A percentile compares a stretch with the other conserved stretches of the same genome.
Evolutionary conservation across 1,140 invertebrate species (phyloP).

Genomic region (Mactra quadrangularis): DNA sequence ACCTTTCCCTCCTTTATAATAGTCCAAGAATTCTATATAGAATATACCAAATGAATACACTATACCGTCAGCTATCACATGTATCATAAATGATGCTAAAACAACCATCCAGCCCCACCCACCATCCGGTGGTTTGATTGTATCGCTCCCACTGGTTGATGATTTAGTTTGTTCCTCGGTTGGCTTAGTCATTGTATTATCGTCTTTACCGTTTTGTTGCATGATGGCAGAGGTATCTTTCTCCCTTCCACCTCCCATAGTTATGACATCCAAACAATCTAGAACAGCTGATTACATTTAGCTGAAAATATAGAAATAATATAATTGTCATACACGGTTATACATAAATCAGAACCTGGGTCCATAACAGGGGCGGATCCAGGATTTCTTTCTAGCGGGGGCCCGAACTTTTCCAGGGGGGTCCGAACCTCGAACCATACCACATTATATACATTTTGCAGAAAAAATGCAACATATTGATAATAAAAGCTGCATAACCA

Average conservation of each 20-base stretch:
- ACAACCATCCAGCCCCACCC: slow-evolving; percentile 97
- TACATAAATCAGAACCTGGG: too few relatives aligned
- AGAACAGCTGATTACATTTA: too few relatives aligned
- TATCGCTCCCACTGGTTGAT: not conserved
- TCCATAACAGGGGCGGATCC: too few relatives aligned
- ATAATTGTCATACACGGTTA: too few relatives aligned
- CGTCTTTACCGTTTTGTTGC: slow-evolving; percentile 11
- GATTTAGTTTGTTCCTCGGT: slow-evolving; percentile 8
- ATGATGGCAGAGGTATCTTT: slow-evolving; percentile 4
- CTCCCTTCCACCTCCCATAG: slow-evolving; percentile 48
- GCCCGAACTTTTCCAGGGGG: too few relatives aligned
- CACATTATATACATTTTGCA: too few relatives aligned
- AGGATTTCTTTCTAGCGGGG: too few relatives aligned
- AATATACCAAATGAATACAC: slow-evolving; percentile 84
- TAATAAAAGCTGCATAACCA: too few relatives aligned
- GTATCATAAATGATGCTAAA: slow-evolving; percentile 98
- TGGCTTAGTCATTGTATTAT: not conserved
- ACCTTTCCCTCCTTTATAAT: slow-evolving; percentile 94
- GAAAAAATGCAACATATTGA: too few relatives aligned
- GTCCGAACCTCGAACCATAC: too few relatives aligned
- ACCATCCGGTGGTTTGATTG: slow-evolving; percentile 70
- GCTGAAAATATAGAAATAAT: too few relatives aligned
- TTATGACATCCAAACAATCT: too few relatives aligned
- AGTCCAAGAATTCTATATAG: slow-evolving; percentile 89
- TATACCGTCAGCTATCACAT: slow-evolving; percentile 98